Percentiles rank a stretch among this genome's conserved stretches.
Evolutionary conservation across 2,113 vertebrate species (phyloP).

Genomic region (Planiliza haematocheilus): DNA sequence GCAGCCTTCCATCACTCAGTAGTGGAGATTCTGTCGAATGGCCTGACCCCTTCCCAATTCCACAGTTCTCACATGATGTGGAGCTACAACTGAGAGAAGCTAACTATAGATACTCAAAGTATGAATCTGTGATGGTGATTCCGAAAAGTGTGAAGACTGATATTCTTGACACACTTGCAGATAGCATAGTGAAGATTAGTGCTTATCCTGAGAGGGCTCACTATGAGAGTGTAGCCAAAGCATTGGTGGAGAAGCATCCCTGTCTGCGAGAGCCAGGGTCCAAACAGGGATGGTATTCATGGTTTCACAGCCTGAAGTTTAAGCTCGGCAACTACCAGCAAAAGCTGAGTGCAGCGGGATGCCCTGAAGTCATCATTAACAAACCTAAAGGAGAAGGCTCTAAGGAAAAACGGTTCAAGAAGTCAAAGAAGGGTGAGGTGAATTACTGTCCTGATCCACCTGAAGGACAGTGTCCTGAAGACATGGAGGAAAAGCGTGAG

Average conservation of each 20-base stretch:
- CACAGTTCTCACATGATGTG: not conserved
- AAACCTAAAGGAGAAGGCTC: not conserved
- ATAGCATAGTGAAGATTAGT: not conserved
- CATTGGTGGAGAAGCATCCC: conserved; percentile 5
- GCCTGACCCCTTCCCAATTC: conserved; percentile 2
- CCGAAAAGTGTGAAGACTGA: not conserved
- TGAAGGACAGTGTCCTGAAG: conserved; percentile 15
- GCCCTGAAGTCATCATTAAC: not conserved
- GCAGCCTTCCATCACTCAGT: not conserved
- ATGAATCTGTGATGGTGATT: not conserved
- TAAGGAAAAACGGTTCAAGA: conserved; percentile 1
- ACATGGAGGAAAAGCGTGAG: not conserved
- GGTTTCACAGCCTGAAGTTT: conserved; percentile 8
- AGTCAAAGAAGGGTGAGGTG: conserved; percentile 5
- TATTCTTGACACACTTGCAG: conserved; percentile 2
- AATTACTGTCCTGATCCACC: conserved; percentile 6
- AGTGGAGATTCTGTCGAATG: not conserved
- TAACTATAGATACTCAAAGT: not conserved
- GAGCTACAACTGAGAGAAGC: not conserved
- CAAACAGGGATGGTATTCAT: not conserved
- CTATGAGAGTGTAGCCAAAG: not conserved
- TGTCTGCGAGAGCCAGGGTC: not conserved
- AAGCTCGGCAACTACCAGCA: conserved; percentile 15
- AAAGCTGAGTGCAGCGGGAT: conserved; percentile 16
- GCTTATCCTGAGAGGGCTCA: not conserved